phyloP scores from a whole-genome alignment of 2,797 vertebrate genomes.

The Nyctalus aviator region DNA sequence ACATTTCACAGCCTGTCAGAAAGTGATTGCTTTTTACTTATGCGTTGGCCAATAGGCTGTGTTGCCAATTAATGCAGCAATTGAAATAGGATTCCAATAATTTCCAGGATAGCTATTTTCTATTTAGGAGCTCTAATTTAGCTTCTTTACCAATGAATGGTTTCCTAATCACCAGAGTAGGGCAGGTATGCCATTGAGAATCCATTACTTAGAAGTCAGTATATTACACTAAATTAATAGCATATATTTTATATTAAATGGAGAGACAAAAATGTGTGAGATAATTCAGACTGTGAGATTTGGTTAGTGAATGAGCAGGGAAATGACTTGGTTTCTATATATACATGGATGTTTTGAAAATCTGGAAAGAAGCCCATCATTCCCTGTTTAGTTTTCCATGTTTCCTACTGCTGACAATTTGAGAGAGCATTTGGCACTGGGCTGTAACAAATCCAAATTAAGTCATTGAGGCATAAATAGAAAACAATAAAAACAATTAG shows the following conservation, averaged over 20 bases:
- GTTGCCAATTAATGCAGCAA: slow-evolving; percentile 9
- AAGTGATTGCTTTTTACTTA: slow-evolving; percentile 26
- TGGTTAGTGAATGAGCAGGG: slow-evolving; percentile 56
- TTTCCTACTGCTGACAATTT: slow-evolving; percentile 68
- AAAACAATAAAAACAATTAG: slow-evolving; percentile 83
- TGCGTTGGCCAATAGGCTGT: background rate
- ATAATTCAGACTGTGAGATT: slow-evolving; percentile 55
- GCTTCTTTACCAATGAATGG: slow-evolving; percentile 8
- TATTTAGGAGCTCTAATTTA: background rate
- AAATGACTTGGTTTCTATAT: slow-evolving; percentile 52
- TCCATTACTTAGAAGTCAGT: slow-evolving; percentile 45
- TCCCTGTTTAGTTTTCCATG: slow-evolving; percentile 67
- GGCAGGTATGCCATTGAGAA: slow-evolving; percentile 48
- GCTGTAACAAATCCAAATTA: slow-evolving; percentile 86
- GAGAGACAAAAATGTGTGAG: slow-evolving; percentile 57
- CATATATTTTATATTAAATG: slow-evolving; percentile 52
- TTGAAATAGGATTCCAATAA: background rate
- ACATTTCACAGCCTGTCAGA: slow-evolving; percentile 48
- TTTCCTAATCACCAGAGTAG: slow-evolving; percentile 37
- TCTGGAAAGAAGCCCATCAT: slow-evolving; percentile 67
- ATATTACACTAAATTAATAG: slow-evolving; percentile 58
- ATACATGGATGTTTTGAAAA: slow-evolving; percentile 47
- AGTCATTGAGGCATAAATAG: slow-evolving; percentile 87
- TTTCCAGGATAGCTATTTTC: slow-evolving; percentile 66
- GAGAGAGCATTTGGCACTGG: slow-evolving; percentile 86